Evolutionary conservation across 1,140 invertebrate species (phyloP), one percentile per base, ranked within the genome.

Genomic region (Drosophila ironensis): DNA sequence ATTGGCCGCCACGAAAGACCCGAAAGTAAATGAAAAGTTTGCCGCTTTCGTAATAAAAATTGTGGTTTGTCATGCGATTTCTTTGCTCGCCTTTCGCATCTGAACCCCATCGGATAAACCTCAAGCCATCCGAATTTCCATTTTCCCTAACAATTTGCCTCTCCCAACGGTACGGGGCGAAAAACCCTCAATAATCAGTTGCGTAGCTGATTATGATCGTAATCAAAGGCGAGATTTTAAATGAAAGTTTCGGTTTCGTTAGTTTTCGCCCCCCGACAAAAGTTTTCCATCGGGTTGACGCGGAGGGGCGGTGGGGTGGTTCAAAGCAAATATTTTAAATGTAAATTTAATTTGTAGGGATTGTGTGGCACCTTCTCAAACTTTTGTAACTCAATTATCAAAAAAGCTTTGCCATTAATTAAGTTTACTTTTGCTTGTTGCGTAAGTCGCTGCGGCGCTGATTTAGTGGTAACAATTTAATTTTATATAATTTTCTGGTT

Each of bases 11-110:
- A 27, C 22, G 35, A 30, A 46, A 28, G 40, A 9, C 28, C 40
- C 35, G 33, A 51, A 59, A 54, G 61, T 82, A 72, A 71, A 84
- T 74, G 66, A 78, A 86, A 84, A 78, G 45, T 84, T 77, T 69
- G 64, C 56, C 72, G 66, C 80, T 75, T 80, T 42, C 67, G 56
- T 57, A 73, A 80, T 86, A 46, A 72, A 77, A 86, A 84, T 75
- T 46, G 80, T 63, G 60, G 64, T 48, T 87, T 86, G 80, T 84
- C 80, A 84, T 86, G 80, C 80, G 75, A 84, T 84, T 84, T 63
- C 6, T 37, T 11, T 37, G 2, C 12, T 7, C 19, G 44, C 37
- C 20, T 30, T 47, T 19, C 40, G 27, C 28, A 20, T 37, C 27
- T 11, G 14, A 6, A 19, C 9, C 12, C 28, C 33, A 20, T 19